Base-by-base conservation (phyloP, 2,797 vertebrate genomes). In the Odontamblyopus lacepedii region DNA sequence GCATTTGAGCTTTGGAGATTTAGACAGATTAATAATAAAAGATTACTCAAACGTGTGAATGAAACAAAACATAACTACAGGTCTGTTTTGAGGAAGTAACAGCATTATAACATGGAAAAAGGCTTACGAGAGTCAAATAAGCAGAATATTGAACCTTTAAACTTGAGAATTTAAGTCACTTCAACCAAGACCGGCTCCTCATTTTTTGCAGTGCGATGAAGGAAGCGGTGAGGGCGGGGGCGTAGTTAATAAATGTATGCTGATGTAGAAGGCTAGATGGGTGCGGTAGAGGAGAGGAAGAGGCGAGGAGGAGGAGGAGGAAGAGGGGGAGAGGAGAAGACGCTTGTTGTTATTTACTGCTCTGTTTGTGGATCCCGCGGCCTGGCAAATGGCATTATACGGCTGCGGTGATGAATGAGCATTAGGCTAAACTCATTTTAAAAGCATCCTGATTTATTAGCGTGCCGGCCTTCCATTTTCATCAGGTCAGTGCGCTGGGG, bases 351-450 rank as follows among this genome's bases (percentile, higher is more conserved):
- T 99, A 99, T 99, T 99, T 99, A 99, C 98, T 98, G 96, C 96
- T 94, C 95, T 96, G 95, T 97, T 98, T 97, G 97, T 93, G 92
- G 93, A 94, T 95, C 90, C 94, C 91, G 93, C 82, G 85, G 93
- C 94, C 86, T 96, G 95, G 95, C 96, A 98, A 98, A 98, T 97
- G 96, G 96, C 96, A 97, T 98, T 97, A 48, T 48, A 97, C 95
- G 91, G 95, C 94, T 48, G 92, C 60, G 94, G 61, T 99, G 98
- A 99, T 99, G 96, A 99, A 99, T 97, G 97, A 96, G 96, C 96
- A 97, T 98, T 98, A 98, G 97, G 96, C 96, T 97, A 98, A 94
- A 98, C 97, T 99, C 98, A 98, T 99, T 99, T 99, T 98, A 98
- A 98, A 98, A 97, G 95, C 95, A 96, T 95, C 94, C 96, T 98